Base-by-base conservation (phyloP, 2,888 invertebrate genomes). In the Flexamia atlantica region DNA sequence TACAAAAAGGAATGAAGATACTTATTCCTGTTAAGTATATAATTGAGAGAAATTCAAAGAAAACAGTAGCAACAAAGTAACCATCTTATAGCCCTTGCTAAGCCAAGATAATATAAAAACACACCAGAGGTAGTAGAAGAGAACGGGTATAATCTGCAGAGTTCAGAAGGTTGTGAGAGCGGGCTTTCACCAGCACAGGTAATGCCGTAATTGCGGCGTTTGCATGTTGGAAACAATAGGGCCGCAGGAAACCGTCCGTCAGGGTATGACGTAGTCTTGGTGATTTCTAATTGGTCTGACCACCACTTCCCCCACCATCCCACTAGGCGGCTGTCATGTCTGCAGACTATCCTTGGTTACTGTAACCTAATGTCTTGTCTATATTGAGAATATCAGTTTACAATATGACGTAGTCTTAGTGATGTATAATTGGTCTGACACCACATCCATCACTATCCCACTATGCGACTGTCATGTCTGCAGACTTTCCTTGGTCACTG, bases 111-210 rank as follows among this genome's bases (percentile, higher is more conserved):
- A 36, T 4, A 36, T 7, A 36, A 4, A 9, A 36, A 7, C 36
- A 9, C 36, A 36, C 36, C 9, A 36, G 9, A 36, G 9, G 36
- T 9, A 53, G 53, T n/a, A 10, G 53, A 4, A 23, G 25, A n/a
- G 64, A 17, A 42, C 5, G 12, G 46, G 23, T 76, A 50, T 76
- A 76, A 46, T 76, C 76, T 76, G 42, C 46, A 36, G 76, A 50
- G 76, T 76, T 76, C 76, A 76, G 46, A 42, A 76, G 76, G 76
- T 76, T 76, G 76, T 76, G 76, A 76, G 76, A 76, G 76, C 50
- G 76, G 17, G 76, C 76, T 76, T 76, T 76, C 76, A 76, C 76
- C 70, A 40, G 4, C 5, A n/a, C 50, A 5, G 46, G 40, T 40
- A 36, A 40, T 40, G 72, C 28, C 25, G 76, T 76, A 76, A 76